A percentile compares a stretch with the other conserved stretches of the same genome.
These are phyloP conservation scores for Eulemur coronatus DNA, from an alignment of 2,797 vertebrate genomes.

Conservation along the genomic window DNA sequence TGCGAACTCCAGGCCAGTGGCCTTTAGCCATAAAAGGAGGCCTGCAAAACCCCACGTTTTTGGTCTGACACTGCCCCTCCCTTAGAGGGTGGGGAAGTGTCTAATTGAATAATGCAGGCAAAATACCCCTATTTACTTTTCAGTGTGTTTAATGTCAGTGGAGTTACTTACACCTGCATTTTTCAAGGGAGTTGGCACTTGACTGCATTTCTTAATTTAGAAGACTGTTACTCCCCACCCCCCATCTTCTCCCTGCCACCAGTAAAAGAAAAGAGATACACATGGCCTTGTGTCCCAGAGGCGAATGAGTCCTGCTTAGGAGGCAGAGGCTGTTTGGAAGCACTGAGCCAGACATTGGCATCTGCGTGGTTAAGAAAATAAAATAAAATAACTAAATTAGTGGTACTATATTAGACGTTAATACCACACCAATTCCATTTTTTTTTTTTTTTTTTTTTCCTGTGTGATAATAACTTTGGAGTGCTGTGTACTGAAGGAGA, in stretches of 20 bases:
- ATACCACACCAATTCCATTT: background rate
- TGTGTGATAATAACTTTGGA: background rate
- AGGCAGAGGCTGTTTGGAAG: background rate
- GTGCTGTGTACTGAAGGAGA: fast-evolving
- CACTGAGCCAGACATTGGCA: background rate
- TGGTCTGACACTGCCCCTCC: background rate
- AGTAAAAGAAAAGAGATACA: background rate
- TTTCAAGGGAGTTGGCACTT: background rate
- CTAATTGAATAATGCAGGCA: background rate
- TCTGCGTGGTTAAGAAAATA: background rate
- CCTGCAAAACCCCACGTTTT: background rate
- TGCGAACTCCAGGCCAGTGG: background rate
- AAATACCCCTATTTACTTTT: background rate
- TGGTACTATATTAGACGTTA: background rate
- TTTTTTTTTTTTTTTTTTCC: background rate
- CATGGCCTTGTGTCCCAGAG: background rate
- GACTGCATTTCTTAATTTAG: background rate
- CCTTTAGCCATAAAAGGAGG: background rate
- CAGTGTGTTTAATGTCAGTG: background rate
- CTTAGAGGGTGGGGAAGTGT: background rate
- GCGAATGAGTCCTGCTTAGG: background rate
- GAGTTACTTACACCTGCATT: background rate
- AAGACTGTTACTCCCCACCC: background rate
- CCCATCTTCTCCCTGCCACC: background rate
- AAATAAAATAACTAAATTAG: background rate